Conservation (phyloP, 2,113 vertebrate species). For the Panthera tigris region DNA sequence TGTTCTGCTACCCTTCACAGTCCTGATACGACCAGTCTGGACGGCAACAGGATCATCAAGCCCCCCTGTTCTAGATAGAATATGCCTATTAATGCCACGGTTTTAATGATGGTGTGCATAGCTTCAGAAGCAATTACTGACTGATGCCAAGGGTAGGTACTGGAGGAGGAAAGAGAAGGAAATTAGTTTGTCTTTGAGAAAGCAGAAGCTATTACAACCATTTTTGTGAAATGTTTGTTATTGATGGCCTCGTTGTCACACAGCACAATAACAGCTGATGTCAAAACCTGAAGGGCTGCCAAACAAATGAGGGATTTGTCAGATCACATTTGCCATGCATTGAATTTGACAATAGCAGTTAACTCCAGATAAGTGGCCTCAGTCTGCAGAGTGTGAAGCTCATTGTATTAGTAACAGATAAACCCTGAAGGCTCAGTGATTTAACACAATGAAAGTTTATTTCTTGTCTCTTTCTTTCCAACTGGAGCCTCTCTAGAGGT, state of each 20-base stretch:
- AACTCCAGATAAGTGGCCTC: slow-evolving; percentile 52
- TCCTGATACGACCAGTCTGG: neutral
- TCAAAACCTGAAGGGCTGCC: slow-evolving; percentile 68
- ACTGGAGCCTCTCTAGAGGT: neutral
- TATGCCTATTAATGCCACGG: neutral
- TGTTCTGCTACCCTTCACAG: neutral
- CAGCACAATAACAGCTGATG: slow-evolving; percentile 52
- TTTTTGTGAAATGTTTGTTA: slow-evolving; percentile 64
- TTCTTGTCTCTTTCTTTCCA: slow-evolving; percentile 12
- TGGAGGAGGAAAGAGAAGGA: neutral
- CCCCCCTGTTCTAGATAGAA: neutral
- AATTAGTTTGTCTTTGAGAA: slow-evolving; percentile 50
- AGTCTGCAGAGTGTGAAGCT: neutral
- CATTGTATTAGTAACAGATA: slow-evolving; percentile 62
- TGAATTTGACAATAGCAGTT: slow-evolving; percentile 61
- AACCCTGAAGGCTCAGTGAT: slow-evolving; percentile 60
- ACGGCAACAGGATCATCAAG: neutral
- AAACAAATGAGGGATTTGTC: slow-evolving; percentile 70
- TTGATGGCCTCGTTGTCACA: slow-evolving; percentile 53
- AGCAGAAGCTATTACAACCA: slow-evolving; percentile 30
- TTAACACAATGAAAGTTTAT: slow-evolving; percentile 56
- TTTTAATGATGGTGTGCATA: neutral
- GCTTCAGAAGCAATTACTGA: slow-evolving; percentile 35
- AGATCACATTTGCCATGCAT: slow-evolving; percentile 58
- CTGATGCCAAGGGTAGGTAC: neutral